Percentiles rank a stretch among this genome's conserved stretches.
Evolutionary conservation across 2,113 vertebrate genomes (phyloP).

Genomic region (Empidonax traillii): DNA sequence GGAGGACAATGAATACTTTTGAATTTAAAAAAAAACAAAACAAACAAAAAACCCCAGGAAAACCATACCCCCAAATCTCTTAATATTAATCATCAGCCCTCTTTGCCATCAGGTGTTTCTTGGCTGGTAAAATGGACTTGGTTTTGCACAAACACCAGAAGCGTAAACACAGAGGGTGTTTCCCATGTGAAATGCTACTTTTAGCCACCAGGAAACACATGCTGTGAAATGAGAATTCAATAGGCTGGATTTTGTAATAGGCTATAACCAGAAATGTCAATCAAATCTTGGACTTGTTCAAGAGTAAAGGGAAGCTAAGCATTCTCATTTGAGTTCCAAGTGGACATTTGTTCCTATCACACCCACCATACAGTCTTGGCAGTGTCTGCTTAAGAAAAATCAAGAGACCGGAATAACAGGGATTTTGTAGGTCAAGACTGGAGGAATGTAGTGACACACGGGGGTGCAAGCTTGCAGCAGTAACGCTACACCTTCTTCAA

Average conservation of each 20-base stretch:
- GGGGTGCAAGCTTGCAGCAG: not conserved
- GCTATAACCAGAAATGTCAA: conserved; percentile 49
- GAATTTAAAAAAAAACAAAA: not conserved
- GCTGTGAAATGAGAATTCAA: conserved; percentile 40
- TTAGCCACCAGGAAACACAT: conserved; percentile 4
- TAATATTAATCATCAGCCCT: not conserved
- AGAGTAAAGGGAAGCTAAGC: conserved; percentile 36
- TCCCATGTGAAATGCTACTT: conserved; percentile 4
- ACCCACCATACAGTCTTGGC: not conserved
- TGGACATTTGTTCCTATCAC: conserved; percentile 2
- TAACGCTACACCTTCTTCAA: not conserved
- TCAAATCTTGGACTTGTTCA: conserved; percentile 36
- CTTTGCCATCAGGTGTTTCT: not conserved
- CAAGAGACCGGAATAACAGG: not conserved
- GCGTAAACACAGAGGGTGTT: not conserved
- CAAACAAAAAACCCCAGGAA: accelerated
- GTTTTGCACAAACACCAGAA: not conserved
- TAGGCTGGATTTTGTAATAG: conserved; percentile 31
- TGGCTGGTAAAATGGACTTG: not conserved
- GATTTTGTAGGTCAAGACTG: not conserved
- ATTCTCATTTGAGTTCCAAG: conserved; percentile 10
- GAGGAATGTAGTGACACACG: not conserved
- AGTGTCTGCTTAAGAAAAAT: not conserved
- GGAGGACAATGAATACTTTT: not conserved
- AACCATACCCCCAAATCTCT: not conserved